Evolutionary conservation across 2,113 vertebrate genomes (phyloP).

Genomic region (Rhynchomys soricoides): DNA sequence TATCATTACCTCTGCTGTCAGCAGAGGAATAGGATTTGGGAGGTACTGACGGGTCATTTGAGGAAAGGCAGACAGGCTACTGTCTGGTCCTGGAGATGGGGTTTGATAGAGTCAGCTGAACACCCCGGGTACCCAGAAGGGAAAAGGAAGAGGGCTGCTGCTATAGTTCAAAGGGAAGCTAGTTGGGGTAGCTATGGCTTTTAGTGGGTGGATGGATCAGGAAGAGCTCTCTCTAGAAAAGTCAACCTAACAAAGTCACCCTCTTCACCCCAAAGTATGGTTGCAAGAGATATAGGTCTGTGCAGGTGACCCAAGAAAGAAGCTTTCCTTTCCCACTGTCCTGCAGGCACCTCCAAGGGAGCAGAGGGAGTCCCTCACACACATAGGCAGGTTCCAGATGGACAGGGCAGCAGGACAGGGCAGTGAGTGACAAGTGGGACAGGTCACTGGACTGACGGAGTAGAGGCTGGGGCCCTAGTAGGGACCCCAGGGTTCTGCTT

Average conservation of each 20-base stretch:
- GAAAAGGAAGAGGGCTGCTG: slow-evolving; percentile 63
- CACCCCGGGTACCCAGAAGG: neutral
- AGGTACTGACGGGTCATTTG: neutral
- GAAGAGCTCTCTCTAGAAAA: slow-evolving; percentile 44
- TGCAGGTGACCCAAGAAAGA: neutral
- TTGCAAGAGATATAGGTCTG: slow-evolving; percentile 26
- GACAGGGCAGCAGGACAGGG: neutral
- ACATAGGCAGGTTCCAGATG: neutral
- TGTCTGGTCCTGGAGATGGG: neutral
- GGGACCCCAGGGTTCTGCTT: neutral
- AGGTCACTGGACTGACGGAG: neutral
- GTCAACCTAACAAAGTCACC: slow-evolving; percentile 50
- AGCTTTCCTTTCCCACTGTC: neutral
- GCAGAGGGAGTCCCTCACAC: neutral
- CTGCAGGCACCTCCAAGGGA: neutral
- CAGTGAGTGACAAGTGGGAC: neutral
- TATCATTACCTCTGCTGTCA: slow-evolving; percentile 51
- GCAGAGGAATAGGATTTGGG: slow-evolving; percentile 1
- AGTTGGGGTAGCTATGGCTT: slow-evolving; percentile 72
- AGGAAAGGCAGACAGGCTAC: slow-evolving; percentile 22
- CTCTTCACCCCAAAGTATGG: slow-evolving; percentile 53
- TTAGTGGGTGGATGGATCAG: slow-evolving; percentile 14
- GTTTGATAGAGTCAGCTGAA: neutral
- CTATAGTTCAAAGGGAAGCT: slow-evolving; percentile 49
- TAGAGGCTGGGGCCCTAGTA: neutral